Evolutionary conservation across 2,888 invertebrate species (phyloP).

Genomic region (Aporophyla nigra): DNA sequence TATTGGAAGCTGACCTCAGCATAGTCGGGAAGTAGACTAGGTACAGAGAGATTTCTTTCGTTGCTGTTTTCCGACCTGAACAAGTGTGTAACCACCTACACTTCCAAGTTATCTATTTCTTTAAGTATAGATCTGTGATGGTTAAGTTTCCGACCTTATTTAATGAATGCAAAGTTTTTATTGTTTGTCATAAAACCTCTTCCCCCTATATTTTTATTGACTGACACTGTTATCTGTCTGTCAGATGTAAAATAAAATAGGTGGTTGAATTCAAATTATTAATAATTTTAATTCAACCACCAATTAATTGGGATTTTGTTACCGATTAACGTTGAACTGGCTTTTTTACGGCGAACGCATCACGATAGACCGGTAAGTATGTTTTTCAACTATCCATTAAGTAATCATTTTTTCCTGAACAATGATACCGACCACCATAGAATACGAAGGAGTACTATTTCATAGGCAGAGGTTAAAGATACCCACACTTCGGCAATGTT

Average conservation of each 20-base stretch:
- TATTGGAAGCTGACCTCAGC: no score
- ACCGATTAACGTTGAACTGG: not conserved
- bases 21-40: no score
- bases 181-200: not conserved
- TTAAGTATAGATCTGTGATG: not conserved
- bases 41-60: no score
- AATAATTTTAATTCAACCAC: no score
- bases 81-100: not conserved
- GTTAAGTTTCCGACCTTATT: not conserved
- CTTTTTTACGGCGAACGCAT: not conserved
- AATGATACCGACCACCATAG: not conserved
- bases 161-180: not conserved
- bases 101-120: not conserved
- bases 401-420: not conserved
- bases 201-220: not conserved
- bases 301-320: not conserved
- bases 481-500: not conserved
- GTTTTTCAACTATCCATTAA: not conserved
- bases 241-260: not conserved
- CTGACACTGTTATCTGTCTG: constrained; percentile 4
- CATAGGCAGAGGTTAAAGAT: not conserved
- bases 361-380: constrained; percentile 5
- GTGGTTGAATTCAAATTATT: not conserved
- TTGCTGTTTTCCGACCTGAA: not conserved
- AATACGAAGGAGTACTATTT: not conserved